Conservation (phyloP, 2,113 vertebrate species). For the Ochotona curzoniae region DNA sequence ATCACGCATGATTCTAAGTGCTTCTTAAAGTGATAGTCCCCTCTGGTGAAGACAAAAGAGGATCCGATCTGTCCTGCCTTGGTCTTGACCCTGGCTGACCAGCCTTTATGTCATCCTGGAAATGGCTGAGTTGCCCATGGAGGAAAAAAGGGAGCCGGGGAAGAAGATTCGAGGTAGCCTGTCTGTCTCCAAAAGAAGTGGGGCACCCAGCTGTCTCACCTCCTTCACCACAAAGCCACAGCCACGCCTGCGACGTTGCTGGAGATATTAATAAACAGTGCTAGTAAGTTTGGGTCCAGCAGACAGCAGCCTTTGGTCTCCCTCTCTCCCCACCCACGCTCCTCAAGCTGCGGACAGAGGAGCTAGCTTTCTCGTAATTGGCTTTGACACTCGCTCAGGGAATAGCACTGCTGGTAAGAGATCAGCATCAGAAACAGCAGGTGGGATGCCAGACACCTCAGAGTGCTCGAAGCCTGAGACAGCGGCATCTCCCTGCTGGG, state of each 20-base stretch:
- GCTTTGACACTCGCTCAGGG: not conserved
- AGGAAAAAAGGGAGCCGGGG: not conserved
- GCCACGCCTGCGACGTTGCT: not conserved
- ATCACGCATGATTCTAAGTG: not conserved
- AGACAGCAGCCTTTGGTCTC: constrained; percentile 13
- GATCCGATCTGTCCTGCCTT: not conserved
- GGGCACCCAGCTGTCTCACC: not conserved
- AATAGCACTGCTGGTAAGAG: not conserved
- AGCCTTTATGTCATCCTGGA: not conserved
- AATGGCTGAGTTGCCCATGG: not conserved
- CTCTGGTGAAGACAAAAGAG: not conserved
- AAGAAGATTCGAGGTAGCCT: not conserved
- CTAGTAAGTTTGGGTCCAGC: constrained; percentile 71
- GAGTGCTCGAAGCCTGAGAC: not conserved
- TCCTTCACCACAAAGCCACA: constrained; percentile 21
- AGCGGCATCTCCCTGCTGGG: fast-evolving
- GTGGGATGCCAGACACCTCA: not conserved
- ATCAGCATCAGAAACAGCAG: not conserved
- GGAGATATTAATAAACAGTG: constrained; percentile 60
- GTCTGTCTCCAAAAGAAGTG: not conserved
- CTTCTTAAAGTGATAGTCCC: not conserved
- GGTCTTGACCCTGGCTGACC: not conserved
- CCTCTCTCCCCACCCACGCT: constrained; percentile 76
- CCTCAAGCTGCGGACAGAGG: not conserved
- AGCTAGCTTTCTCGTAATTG: constrained; percentile 69